phyloP scores from a whole-genome alignment of 2,888 invertebrate genomes.

The Muschampia staudingeri region DNA sequence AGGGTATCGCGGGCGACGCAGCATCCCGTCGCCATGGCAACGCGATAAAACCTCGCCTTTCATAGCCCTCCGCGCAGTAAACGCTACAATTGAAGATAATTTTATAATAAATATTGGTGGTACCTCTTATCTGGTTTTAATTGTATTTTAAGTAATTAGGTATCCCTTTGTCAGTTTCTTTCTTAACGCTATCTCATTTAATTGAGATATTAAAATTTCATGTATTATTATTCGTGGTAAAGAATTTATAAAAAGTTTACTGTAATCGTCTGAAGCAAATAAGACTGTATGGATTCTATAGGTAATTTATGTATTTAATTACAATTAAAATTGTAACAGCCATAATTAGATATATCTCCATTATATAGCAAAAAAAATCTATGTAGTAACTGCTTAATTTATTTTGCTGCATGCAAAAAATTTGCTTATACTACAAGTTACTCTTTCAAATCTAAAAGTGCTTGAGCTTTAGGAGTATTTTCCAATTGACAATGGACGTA shows the following conservation, averaged over 20 bases:
- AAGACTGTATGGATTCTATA: too few species aligned
- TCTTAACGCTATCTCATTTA: neutral
- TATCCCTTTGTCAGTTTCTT: conserved; percentile 31
- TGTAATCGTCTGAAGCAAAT: too few species aligned
- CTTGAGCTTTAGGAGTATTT: conserved; percentile 83
- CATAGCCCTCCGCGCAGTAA: conserved; percentile 86
- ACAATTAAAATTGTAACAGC: too few species aligned
- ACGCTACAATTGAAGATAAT: conserved; percentile 75
- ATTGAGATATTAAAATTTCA: neutral
- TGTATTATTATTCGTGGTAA: neutral
- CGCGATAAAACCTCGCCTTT: conserved; percentile 91
- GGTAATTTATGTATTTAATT: too few species aligned
- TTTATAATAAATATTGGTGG: conserved; percentile 42
- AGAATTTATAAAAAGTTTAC: neutral
- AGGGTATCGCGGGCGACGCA: conserved; percentile 86
- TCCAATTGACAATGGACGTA: conserved; percentile 85
- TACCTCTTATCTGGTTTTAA: conserved; percentile 47
- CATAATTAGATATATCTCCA: too few species aligned
- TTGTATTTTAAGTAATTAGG: conserved; percentile 44
- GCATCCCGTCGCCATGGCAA: conserved; percentile 89
- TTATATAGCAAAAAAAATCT: too few species aligned
- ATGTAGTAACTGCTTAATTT: too few species aligned
- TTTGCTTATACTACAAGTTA: conserved; percentile 73
- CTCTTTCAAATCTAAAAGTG: conserved; percentile 88
- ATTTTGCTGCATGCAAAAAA: conserved; percentile 35